phyloP scores from a whole-genome alignment of 2,888 invertebrate genomes.

The Malthinus seriepunctatus region DNA sequence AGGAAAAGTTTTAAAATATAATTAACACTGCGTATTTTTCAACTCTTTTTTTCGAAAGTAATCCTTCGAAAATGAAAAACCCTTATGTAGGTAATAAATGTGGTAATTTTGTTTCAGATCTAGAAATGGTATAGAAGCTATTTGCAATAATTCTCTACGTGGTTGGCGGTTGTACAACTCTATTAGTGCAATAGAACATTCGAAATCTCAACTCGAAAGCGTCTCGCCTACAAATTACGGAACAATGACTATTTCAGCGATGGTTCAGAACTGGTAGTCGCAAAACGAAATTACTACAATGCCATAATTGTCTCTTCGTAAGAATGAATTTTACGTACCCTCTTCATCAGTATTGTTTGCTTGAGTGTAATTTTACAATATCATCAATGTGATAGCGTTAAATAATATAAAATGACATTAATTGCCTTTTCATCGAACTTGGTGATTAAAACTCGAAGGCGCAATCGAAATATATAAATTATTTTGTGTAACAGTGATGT shows the following conservation, averaged over 20 bases:
- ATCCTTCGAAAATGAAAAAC: no score
- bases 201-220: constrained; percentile 27
- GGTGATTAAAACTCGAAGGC: no score
- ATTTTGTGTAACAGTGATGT: no score
- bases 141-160: constrained; percentile 15
- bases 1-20: no score
- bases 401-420: constrained; percentile 8
- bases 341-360: constrained; percentile 18
- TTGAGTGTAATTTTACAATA: constrained; percentile 14
- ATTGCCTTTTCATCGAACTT: not conserved
- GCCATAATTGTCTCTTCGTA: constrained; percentile 16
- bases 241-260: constrained; percentile 28
- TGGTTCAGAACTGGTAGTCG: constrained; percentile 24
- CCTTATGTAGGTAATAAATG: not conserved
- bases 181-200: constrained; percentile 22
- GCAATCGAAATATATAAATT: no score
- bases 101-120: constrained; percentile 21
- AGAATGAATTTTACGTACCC: constrained; percentile 19
- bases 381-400: constrained; percentile 19
- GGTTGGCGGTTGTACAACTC: constrained; percentile 22
- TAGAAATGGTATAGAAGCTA: constrained; percentile 22
- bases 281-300: constrained; percentile 18
- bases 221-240: constrained; percentile 28
- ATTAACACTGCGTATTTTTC: no score
- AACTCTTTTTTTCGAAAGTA: no score